Conservation (phyloP, 2,113 vertebrate genomes). For the Herpetotheres cachinnans region DNA sequence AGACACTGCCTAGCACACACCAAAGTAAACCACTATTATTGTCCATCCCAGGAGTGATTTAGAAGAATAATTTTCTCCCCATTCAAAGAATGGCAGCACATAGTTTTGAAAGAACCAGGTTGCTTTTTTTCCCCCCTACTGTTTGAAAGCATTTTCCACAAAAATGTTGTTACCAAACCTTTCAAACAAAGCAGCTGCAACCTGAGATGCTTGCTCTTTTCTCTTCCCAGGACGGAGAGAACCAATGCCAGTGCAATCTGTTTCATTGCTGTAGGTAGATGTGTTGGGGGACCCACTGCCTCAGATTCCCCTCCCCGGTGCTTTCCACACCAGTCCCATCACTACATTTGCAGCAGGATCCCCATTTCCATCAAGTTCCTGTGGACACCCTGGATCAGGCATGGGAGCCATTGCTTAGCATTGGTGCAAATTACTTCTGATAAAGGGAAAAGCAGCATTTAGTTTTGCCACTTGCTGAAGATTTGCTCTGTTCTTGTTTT, state of each 20-base stretch:
- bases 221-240: not conserved
- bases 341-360: not conserved
- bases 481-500: not conserved
- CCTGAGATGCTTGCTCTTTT: not conserved
- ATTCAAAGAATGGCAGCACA: not conserved
- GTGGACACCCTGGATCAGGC: not conserved
- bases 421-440: not conserved
- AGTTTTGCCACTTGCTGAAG: not conserved
- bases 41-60: not conserved
- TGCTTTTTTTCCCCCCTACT: rapidly evolving
- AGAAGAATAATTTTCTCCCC: not conserved
- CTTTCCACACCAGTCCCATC: not conserved
- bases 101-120: not conserved
- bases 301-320: not conserved
- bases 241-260: not conserved
- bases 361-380: not conserved
- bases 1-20: not conserved
- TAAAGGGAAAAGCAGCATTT: not conserved
- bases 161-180: not conserved
- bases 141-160: not conserved
- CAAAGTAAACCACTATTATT: not conserved
- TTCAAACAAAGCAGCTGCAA: not conserved
- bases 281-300: not conserved
- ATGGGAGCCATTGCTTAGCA: not conserved
- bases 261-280: not conserved